Evolutionary conservation across 2,797 vertebrate genomes (phyloP), one percentile per base, ranked within the genome.

Genomic region (Hippopotamyrus pictus): DNA sequence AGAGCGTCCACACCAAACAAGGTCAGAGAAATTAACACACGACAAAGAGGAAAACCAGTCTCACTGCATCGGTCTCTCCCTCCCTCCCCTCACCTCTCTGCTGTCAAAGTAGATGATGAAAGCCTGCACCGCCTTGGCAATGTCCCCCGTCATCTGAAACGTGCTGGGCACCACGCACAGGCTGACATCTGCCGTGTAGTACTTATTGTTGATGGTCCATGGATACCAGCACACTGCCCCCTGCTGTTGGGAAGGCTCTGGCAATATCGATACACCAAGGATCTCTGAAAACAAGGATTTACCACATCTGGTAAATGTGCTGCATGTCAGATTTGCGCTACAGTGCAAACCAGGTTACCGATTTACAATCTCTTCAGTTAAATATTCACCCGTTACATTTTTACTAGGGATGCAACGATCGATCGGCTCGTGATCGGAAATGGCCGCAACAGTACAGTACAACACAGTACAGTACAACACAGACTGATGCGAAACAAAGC

Each of bases 151-250:
- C 92, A 99, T 94, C 0, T 96, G 95, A 73, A 95, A 97, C 0
- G 94, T 96, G 93, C 92, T 96, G 5, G 97, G 97, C 1, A 99
- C 97, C 1, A 97, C 96, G 59, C 98, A 99, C 0, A 99, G 94
- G 84, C 96, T 96, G 88, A 99, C 97, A 46, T 97, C 94, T 2
- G 99, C 99, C 0, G 97, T 98, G 19, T 99, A 99, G 19, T 99
- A 99, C 90, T 99, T 99, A 93, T 99, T 99, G 93, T 98, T 98
- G 93, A 99, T 99, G 4, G 96, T 98, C 99, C 99, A 99, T 53
- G 98, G 98, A 92, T 98, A 99, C 94, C 97, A 97, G 84, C 92
- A 93, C 87, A 99, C 97, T 1, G 93, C 90, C n/a, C 96, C 96
- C 0, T 92, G 93, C 14, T 92, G 92, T 88, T 96, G 93, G 0